Conservation (phyloP, 2,113 vertebrate species). For the Stomatorhinus ivindoensis region DNA sequence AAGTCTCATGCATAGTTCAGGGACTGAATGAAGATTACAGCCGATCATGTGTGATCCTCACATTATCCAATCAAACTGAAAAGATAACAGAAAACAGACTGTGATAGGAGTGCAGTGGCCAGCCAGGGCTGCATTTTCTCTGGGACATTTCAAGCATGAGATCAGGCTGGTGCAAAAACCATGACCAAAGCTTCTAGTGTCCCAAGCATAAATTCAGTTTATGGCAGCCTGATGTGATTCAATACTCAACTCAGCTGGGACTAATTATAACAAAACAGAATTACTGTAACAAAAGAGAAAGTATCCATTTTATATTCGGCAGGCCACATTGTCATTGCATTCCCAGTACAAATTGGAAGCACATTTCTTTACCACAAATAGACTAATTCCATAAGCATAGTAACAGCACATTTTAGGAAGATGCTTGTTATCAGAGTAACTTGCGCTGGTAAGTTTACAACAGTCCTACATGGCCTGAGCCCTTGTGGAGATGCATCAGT, state of each 20-base stretch:
- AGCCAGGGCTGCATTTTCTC: background rate
- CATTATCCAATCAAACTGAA: background rate
- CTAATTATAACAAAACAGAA: slow-evolving; percentile 1
- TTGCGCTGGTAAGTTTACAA: background rate
- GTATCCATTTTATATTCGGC: background rate
- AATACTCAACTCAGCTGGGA: background rate
- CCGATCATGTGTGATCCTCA: background rate
- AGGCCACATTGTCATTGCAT: background rate
- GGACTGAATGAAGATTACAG: background rate
- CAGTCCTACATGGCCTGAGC: background rate
- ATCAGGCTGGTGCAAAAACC: background rate
- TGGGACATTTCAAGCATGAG: background rate
- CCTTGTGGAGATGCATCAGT: background rate
- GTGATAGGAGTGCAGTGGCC: background rate
- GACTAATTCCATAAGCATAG: background rate
- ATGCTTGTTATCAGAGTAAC: background rate
- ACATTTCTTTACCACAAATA: slow-evolving; percentile 9
- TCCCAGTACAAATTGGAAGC: slow-evolving; percentile 6
- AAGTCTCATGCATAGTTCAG: background rate
- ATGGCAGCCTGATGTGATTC: background rate
- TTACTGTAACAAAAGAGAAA: background rate
- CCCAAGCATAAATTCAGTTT: background rate
- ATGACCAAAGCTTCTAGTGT: background rate
- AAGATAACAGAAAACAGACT: background rate
- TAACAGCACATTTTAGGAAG: background rate